phyloP scores from a whole-genome alignment of 2,113 vertebrate species.

The Bostrychus sinensis region DNA sequence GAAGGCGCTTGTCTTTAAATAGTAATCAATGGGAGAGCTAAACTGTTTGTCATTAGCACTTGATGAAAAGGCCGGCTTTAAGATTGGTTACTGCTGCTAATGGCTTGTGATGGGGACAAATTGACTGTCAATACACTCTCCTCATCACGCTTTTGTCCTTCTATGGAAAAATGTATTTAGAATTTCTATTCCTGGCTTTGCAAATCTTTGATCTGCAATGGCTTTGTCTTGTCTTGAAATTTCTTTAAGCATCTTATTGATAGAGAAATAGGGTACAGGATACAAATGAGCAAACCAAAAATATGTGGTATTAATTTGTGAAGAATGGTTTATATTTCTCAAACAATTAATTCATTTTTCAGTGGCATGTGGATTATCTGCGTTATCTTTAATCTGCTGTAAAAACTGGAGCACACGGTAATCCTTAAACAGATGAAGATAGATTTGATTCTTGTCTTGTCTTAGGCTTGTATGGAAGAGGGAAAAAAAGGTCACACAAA shows the following conservation, averaged over 20 bases:
- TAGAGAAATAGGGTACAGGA: conserved; percentile 20
- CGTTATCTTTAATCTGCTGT: conserved; percentile 50
- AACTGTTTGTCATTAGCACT: conserved; percentile 74
- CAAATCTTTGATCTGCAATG: conserved; percentile 33
- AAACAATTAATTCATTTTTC: conserved; percentile 40
- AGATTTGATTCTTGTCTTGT: conserved; percentile 23
- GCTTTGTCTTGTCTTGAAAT: conserved; percentile 10
- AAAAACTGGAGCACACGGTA: conserved; percentile 49
- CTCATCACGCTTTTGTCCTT: conserved; percentile 45
- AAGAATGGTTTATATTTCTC: conserved; percentile 33
- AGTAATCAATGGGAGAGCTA: conserved; percentile 72
- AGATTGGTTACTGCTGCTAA: conserved; percentile 70
- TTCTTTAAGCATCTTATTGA: conserved; percentile 36
- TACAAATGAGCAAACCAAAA: conserved; percentile 41
- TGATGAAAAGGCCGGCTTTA: conserved; percentile 63
- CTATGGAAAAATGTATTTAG: conserved; percentile 21
- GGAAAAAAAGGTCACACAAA: conserved; percentile 34
- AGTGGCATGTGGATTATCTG: conserved; percentile 37
- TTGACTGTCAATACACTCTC: conserved; percentile 61
- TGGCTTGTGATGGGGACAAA: conserved; percentile 69
- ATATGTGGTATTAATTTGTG: conserved; percentile 42
- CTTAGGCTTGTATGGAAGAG: conserved; percentile 37
- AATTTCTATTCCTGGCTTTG: conserved; percentile 36
- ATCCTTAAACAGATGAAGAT: conserved; percentile 26
- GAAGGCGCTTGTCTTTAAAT: conserved; percentile 74